phyloP scores from a whole-genome alignment of 2,113 vertebrate species.

The Promerops cafer region DNA sequence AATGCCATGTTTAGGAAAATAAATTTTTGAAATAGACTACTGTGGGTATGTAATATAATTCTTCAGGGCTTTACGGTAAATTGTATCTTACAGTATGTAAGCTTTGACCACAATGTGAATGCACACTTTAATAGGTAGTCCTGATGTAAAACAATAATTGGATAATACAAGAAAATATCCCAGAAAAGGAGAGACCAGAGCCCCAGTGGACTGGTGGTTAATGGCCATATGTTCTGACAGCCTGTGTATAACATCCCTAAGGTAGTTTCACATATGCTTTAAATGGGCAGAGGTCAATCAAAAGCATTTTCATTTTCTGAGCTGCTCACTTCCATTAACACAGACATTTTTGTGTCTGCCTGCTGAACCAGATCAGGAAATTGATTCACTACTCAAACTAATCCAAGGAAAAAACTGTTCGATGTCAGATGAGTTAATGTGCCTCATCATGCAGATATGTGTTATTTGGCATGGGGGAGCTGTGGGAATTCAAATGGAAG shows the following conservation, averaged over 20 bases:
- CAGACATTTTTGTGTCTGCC: neutral
- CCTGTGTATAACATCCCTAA: neutral
- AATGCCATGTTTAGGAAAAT: neutral
- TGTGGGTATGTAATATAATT: neutral
- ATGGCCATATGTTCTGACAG: neutral
- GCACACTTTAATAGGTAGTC: neutral
- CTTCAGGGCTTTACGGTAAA: neutral
- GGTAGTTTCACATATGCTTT: neutral
- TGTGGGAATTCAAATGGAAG: neutral
- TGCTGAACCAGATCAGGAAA: neutral
- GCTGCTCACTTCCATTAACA: neutral
- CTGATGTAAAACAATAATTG: neutral
- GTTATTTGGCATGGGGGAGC: neutral
- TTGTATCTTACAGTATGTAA: neutral
- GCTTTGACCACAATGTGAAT: neutral
- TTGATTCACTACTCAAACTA: neutral
- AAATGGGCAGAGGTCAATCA: neutral
- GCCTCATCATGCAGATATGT: neutral
- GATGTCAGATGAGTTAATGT: neutral
- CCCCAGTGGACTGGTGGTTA: neutral
- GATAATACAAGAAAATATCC: neutral
- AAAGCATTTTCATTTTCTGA: neutral
- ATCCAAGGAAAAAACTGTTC: neutral
- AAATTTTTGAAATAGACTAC: neutral
- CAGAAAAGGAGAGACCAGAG: neutral